These are phyloP conservation scores for Volucella bombylans DNA, from an alignment of 2,888 invertebrate species.

Conservation along the genomic window DNA sequence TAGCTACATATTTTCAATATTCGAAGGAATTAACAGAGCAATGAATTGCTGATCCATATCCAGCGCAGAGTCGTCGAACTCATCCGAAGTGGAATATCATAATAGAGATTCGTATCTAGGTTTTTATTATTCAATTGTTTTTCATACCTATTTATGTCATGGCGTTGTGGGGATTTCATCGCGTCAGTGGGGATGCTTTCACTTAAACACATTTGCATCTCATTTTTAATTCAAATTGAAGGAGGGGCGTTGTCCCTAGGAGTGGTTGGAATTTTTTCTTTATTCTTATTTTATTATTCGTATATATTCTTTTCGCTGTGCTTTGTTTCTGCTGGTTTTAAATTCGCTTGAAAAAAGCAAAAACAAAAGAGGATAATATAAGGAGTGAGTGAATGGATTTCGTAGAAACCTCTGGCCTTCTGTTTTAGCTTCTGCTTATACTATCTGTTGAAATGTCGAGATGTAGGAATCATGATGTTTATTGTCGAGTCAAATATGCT, in stretches of 20 bases:
- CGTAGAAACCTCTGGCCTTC: background rate
- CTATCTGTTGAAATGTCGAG: background rate
- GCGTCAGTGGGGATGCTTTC: conserved; percentile 12
- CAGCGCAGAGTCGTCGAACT: conserved; percentile 14
- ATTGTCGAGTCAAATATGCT: conserved; percentile 1
- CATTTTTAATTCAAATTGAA: conserved; percentile 65
- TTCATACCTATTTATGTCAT: conserved; percentile 15
- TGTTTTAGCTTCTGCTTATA: conserved; percentile 2
- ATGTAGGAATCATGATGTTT: conserved; percentile 15
- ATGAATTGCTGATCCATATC: conserved; percentile 31
- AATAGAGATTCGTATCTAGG: conserved; percentile 50
- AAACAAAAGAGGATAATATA: background rate
- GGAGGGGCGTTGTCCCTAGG: conserved; percentile 13
- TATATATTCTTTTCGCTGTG: background rate
- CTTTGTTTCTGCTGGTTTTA: conserved; percentile 15
- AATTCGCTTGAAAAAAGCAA: background rate
- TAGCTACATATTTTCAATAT: conserved; percentile 22
- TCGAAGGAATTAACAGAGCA: conserved; percentile 21
- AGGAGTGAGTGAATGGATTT: background rate
- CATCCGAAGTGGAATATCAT: conserved; percentile 1
- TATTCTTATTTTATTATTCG: conserved; percentile 1
- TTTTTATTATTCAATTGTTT: conserved; percentile 61
- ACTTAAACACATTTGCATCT: conserved; percentile 60
- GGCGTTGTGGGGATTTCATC: background rate
- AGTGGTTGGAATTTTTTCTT: conserved; percentile 25